phyloP scores from a whole-genome alignment of 2,888 invertebrate genomes.

The Apodemia duryi region DNA sequence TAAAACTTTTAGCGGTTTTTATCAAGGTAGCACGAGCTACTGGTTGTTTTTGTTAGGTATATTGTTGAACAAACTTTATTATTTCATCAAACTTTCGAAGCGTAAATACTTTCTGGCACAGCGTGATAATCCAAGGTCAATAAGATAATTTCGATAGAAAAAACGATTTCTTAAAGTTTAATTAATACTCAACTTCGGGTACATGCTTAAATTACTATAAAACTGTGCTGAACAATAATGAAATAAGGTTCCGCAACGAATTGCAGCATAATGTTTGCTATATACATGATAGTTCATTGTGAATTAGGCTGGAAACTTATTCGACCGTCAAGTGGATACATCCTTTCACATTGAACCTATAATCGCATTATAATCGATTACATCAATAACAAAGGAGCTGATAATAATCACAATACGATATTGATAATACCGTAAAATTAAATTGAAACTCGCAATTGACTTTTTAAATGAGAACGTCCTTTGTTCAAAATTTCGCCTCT shows the following conservation, averaged over 20 bases:
- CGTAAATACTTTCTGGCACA: not conserved
- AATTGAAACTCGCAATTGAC: conserved; percentile 13
- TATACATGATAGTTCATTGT: conserved; percentile 40
- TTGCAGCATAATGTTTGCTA: conserved; percentile 43
- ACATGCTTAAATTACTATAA: not conserved
- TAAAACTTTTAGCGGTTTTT: no score
- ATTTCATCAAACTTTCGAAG: no score
- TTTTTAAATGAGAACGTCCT: conserved; percentile 6
- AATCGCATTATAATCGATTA: conserved; percentile 21
- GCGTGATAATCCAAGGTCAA: not conserved
- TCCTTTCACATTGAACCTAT: conserved; percentile 56
- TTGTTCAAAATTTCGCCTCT: conserved; percentile 19
- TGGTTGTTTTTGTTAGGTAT: no score
- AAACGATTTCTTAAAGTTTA: no score
- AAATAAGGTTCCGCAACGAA: conserved; percentile 49
- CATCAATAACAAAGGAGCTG: conserved; percentile 22
- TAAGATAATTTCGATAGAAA: not conserved
- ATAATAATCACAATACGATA: conserved; percentile 31
- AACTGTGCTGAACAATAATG: conserved; percentile 32
- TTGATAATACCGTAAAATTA: not conserved
- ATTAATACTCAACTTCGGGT: no score
- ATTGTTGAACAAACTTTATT: no score
- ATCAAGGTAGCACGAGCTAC: no score
- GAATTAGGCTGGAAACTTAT: conserved; percentile 66
- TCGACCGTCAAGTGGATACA: conserved; percentile 38